These are phyloP conservation scores for Marisa cornuarietis DNA, from an alignment of 1,140 invertebrate species.

Conservation along the genomic window DNA sequence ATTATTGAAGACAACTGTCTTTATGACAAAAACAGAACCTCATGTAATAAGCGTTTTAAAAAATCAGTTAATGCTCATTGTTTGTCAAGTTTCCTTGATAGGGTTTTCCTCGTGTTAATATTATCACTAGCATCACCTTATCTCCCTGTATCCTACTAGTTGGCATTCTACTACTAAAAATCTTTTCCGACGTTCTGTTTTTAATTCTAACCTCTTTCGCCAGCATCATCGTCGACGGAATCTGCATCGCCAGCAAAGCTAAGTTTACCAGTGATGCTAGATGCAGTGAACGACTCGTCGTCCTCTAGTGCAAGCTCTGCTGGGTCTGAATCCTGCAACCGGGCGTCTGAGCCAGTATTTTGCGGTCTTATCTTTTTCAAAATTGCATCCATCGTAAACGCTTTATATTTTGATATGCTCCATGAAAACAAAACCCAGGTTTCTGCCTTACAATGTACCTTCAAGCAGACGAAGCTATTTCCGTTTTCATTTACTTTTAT, in stretches of 20 bases:
- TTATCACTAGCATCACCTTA: too few species aligned
- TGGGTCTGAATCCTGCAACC: neutral
- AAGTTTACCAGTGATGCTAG: constrained; percentile 13
- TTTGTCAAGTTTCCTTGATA: too few species aligned
- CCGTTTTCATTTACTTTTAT: neutral
- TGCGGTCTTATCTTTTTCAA: constrained; percentile 10
- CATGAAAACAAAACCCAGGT: neutral
- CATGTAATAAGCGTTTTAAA: too few species aligned
- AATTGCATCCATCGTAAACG: neutral
- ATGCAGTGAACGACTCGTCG: constrained; percentile 3
- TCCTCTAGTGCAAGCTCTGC: constrained; percentile 14
- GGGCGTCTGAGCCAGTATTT: neutral
- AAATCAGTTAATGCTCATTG: too few species aligned
- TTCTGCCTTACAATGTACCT: neutral
- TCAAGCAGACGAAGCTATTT: constrained; percentile 3
- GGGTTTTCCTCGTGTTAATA: too few species aligned
- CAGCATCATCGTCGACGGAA: neutral
- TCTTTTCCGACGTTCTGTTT: too few species aligned
- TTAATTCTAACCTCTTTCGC: constrained; percentile 1
- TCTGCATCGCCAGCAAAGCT: constrained; percentile 8
- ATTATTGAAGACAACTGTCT: too few species aligned
- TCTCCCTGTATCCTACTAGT: too few species aligned
- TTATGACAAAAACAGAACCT: too few species aligned
- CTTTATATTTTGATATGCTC: neutral
- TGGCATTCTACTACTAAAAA: too few species aligned